Evolutionary conservation across 2,888 invertebrate genomes (phyloP), one percentile per base, ranked within the genome.

Genomic region (Eubasilissa splendida): DNA sequence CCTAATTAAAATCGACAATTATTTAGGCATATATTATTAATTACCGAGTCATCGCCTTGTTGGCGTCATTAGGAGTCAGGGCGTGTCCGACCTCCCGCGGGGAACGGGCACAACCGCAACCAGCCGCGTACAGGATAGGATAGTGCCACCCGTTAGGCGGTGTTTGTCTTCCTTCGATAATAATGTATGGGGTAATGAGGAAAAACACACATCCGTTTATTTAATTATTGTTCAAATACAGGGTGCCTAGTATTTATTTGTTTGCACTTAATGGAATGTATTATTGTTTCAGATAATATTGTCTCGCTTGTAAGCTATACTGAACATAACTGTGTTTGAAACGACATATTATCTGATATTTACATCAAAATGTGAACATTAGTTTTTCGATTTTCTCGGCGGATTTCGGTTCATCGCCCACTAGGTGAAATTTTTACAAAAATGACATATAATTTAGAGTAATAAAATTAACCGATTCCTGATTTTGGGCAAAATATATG

Each of bases 11-110:
- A 7, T 42, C 42, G 4, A 42, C 42, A 42, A 5, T 63, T 33
- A 31, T 63, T 63, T 33, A 63, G 63, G 33, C 31, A 63, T 33
- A 63, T 10, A 5, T 63, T 33, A 63, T 63, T 31, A 63, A 33
- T 63, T 42, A 42, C 42, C 42, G 59, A 22, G 14, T 59, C 14
- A 59, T 59, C 8, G 33, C 31, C 33, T 31, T 63, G 63, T 63
- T 63, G 31, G 33, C 63, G 63, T 63, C 52, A 14, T 14, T 50
- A 50, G 68, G 42, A 33, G 68, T 50, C 68, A 50, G 68, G 52
- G 68, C 68, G 4, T n/a, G 14, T 50, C 68, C 14, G 68, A 68
- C 68, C 68, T 50, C 68, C 68, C 68, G 66, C 66, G 52, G 68
- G 68, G 14, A 9, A 7, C 50, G 63, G 63, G 4, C 58, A 58